Conservation (phyloP, 2,113 vertebrate genomes). For the Centropristis striata region DNA sequence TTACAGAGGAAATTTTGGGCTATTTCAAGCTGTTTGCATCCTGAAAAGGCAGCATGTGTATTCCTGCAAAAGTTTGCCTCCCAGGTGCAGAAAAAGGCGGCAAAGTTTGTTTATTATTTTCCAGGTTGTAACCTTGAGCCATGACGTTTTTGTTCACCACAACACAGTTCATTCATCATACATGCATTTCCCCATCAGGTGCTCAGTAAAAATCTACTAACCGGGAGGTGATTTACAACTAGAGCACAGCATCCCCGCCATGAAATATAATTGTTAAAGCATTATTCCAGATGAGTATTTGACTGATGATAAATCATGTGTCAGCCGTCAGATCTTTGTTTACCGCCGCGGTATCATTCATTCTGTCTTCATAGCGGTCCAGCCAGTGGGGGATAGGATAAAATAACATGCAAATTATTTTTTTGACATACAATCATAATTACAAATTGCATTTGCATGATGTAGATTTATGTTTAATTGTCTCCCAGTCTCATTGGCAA, state of each 20-base stretch:
- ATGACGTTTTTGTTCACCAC: background rate
- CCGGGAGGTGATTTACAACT: conserved; percentile 38
- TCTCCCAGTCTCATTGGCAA: conserved; percentile 42
- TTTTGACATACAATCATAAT: conserved; percentile 60
- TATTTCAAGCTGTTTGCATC: conserved; percentile 68
- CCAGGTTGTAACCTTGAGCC: background rate
- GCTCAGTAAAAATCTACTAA: background rate
- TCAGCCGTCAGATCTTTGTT: conserved; percentile 59
- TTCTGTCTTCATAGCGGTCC: conserved; percentile 13
- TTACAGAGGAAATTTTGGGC: conserved; percentile 67
- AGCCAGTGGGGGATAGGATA: conserved; percentile 60
- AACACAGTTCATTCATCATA: background rate
- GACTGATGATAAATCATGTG: conserved; percentile 49
- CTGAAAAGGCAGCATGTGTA: conserved; percentile 46
- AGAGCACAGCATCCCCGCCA: conserved; percentile 13
- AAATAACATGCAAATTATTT: conserved; percentile 64
- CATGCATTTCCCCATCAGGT: conserved; percentile 8
- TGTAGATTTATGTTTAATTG: conserved; percentile 69
- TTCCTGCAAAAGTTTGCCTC: conserved; percentile 30
- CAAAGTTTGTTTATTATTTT: background rate
- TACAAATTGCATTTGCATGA: conserved; percentile 70
- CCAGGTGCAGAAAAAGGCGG: background rate
- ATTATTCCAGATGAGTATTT: conserved; percentile 59
- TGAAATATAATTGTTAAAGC: conserved; percentile 37
- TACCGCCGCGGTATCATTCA: conserved; percentile 35